phyloP scores from a whole-genome alignment of 2,113 vertebrate species.

The Gymnorhina tibicen region DNA sequence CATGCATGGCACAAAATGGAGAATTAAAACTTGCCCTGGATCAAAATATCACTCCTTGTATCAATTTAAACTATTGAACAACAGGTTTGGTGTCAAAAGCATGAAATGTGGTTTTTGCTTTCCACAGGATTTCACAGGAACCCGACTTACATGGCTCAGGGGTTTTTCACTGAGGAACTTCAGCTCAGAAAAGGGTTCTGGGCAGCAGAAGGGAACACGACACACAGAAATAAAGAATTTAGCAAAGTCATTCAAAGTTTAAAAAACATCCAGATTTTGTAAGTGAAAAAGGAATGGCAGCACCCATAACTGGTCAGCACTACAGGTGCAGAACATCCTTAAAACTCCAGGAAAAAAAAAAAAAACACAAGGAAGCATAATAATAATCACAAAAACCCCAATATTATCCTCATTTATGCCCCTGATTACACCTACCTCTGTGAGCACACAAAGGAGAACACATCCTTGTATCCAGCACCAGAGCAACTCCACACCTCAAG shows the following conservation, averaged over 20 bases:
- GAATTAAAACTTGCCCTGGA: neutral
- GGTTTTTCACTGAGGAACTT: neutral
- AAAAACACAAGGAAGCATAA: rapidly evolving
- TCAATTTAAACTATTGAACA: neutral
- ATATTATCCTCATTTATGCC: rapidly evolving
- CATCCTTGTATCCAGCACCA: neutral
- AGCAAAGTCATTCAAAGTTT: neutral
- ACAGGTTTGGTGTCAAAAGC: neutral
- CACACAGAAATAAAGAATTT: neutral
- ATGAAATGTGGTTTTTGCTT: neutral
- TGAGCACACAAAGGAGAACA: rapidly evolving
- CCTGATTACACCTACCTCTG: neutral
- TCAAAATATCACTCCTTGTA: neutral
- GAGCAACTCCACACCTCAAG: rapidly evolving
- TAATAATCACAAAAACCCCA: rapidly evolving
- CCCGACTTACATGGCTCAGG: neutral
- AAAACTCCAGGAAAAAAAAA: neutral
- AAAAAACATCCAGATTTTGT: neutral
- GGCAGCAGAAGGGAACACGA: neutral
- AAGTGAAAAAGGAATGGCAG: neutral
- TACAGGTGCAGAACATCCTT: neutral
- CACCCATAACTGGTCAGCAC: neutral
- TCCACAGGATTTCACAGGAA: neutral
- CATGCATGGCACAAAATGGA: neutral
- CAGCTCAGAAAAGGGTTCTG: neutral